Evolutionary conservation across 2,113 vertebrate species (phyloP).

Genomic region (Solea solea): DNA sequence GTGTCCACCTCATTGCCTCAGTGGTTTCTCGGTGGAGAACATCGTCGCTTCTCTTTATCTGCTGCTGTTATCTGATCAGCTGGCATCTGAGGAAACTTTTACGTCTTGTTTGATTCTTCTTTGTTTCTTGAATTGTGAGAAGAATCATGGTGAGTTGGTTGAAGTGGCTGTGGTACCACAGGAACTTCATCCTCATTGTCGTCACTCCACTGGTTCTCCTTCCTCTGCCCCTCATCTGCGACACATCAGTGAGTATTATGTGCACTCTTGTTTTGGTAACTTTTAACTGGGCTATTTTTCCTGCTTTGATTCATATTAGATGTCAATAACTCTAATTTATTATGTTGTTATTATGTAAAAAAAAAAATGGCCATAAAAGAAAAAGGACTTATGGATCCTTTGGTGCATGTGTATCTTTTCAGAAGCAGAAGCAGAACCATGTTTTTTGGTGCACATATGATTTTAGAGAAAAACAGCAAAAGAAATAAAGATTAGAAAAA

Average conservation of each 20-base stretch:
- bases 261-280: background rate
- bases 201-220: slow-evolving; percentile 81
- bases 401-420: too few species aligned
- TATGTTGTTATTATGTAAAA: too few species aligned
- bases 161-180: slow-evolving; percentile 79
- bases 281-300: background rate
- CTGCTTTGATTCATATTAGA: too few species aligned
- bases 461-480: too few species aligned
- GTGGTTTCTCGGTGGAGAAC: slow-evolving; percentile 1
- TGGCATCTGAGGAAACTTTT: background rate
- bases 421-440: too few species aligned
- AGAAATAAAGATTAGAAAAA: too few species aligned
- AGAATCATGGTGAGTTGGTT: slow-evolving; percentile 70
- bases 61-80: background rate
- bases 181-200: slow-evolving; percentile 82
- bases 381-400: too few species aligned
- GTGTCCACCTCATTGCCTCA: background rate
- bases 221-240: slow-evolving; percentile 82
- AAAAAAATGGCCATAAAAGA: too few species aligned
- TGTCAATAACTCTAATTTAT: too few species aligned
- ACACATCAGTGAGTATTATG: slow-evolving; percentile 82
- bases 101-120: background rate
- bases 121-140: background rate
- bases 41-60: slow-evolving; percentile 1
- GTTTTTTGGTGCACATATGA: too few species aligned